These are phyloP conservation scores for Sturmia bella DNA, from an alignment of 2,888 invertebrate species.

Conservation along the genomic window DNA sequence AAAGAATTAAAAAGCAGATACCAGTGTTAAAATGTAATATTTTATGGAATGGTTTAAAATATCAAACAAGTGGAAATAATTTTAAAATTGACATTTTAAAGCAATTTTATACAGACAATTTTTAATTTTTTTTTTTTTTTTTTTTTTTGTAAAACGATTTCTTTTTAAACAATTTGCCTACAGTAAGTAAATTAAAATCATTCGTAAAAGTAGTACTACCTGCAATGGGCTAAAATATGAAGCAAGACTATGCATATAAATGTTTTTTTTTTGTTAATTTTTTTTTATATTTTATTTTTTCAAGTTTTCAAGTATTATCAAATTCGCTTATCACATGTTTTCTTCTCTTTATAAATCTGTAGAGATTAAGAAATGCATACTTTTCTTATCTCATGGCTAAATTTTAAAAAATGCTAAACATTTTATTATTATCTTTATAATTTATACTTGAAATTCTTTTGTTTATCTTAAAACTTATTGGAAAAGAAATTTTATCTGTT, in stretches of 20 bases:
- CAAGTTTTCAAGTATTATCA: not conserved
- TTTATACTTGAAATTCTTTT: slow-evolving; percentile 10
- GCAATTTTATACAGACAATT: not conserved
- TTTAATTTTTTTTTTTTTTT: too few relatives aligned
- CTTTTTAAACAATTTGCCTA: too few relatives aligned
- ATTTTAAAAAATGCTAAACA: slow-evolving; percentile 1
- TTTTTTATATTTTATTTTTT: too few relatives aligned
- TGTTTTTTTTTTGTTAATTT: too few relatives aligned
- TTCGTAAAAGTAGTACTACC: too few relatives aligned
- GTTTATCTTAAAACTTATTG: not conserved
- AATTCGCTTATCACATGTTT: not conserved
- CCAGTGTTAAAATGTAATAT: slow-evolving; percentile 2
- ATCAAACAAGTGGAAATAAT: slow-evolving; percentile 10
- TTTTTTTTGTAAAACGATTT: too few relatives aligned
- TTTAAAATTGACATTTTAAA: slow-evolving; percentile 2
- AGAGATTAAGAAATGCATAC: not conserved
- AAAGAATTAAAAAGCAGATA: not conserved
- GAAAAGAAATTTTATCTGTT: not conserved
- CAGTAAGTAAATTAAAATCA: too few relatives aligned
- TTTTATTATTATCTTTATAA: slow-evolving; percentile 5
- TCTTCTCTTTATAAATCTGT: not conserved
- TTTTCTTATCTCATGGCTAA: not conserved
- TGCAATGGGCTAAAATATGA: too few relatives aligned
- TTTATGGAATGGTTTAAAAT: not conserved
- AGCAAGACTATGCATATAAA: too few relatives aligned